phyloP scores from a whole-genome alignment of 2,113 vertebrate species.

The Picathartes gymnocephalus region DNA sequence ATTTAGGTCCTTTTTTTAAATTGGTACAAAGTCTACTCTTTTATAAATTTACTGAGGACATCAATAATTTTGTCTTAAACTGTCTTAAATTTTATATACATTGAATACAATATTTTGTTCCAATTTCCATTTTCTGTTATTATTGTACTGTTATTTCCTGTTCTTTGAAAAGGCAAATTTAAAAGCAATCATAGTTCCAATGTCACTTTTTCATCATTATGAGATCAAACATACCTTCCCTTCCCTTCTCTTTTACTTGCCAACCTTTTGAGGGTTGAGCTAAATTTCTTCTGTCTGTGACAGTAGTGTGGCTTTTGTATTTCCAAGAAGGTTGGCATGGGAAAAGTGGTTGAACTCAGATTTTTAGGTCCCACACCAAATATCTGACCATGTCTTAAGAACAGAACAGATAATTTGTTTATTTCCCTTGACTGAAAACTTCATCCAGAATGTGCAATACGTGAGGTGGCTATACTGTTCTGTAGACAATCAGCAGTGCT shows the following conservation, averaged over 20 bases:
- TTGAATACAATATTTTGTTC: background rate
- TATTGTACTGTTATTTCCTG: background rate
- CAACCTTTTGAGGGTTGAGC: background rate
- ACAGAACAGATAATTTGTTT: background rate
- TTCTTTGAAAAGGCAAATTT: background rate
- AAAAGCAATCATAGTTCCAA: background rate
- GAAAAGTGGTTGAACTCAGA: background rate
- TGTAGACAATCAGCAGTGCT: background rate
- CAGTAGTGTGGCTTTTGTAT: background rate
- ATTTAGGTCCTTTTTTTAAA: background rate
- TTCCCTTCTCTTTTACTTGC: background rate
- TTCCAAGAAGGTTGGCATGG: background rate
- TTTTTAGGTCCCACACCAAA: background rate
- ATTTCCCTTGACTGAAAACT: background rate
- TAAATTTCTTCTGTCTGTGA: background rate
- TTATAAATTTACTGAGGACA: background rate
- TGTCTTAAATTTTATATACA: background rate
- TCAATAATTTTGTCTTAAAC: background rate
- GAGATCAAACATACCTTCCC: rapidly evolving
- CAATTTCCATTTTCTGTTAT: background rate
- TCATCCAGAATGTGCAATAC: background rate
- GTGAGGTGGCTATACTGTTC: background rate
- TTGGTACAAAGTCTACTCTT: background rate
- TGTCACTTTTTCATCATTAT: background rate
- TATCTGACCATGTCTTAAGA: background rate